Evolutionary conservation across 1,140 invertebrate genomes (phyloP), one percentile per base, ranked within the genome.

Genomic region (Eupristina koningsbergeri): DNA sequence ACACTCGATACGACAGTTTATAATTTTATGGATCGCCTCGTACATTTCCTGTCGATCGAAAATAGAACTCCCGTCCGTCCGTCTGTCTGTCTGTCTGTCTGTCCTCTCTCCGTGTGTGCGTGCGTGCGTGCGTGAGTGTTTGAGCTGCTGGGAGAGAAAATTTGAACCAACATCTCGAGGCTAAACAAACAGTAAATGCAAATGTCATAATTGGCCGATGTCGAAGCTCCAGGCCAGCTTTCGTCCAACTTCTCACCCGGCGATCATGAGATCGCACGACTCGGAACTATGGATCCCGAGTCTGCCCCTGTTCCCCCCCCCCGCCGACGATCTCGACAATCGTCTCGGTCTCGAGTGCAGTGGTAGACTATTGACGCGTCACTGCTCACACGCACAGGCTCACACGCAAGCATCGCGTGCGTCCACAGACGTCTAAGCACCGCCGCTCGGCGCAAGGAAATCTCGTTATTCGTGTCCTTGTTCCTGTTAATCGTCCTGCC

Each of bases 381-480:
- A 15, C 15, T 47, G 73, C n/a, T 19, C 53, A 58, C 53, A 58
- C 53, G 53, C 53, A 58, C 53, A 58, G 22, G 19, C 13, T 19
- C 41, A 9, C 2, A 29, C 29, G 17, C 0, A 29, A 15, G 29
- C 19, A 9, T 29, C 78, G n/a, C n/a, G n/a, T n/a, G n/a, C n/a
- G 36, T 39, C 6, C 39, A 39, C 64, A 15, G 64, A 41, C 78
- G 78, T 80, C 58, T 3, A 80, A 80, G 78, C 71, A n/a, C n/a
- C 78, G n/a, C 78, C 64, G 53, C 19, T 19, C 5, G 5, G 53
- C 53, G 53, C 53, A 26, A 58, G 53, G 22, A 58, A 58, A 26
- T 58, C 22, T 58, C 9, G 39, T 69, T 69, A 22, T n/a, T 73
- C 69, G 36, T 2, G 71, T n/a, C 45, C 29, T 73, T 73, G 45